These are phyloP conservation scores for Lasiurus borealis DNA, from an alignment of 2,113 vertebrate species.

Conservation along the genomic window DNA sequence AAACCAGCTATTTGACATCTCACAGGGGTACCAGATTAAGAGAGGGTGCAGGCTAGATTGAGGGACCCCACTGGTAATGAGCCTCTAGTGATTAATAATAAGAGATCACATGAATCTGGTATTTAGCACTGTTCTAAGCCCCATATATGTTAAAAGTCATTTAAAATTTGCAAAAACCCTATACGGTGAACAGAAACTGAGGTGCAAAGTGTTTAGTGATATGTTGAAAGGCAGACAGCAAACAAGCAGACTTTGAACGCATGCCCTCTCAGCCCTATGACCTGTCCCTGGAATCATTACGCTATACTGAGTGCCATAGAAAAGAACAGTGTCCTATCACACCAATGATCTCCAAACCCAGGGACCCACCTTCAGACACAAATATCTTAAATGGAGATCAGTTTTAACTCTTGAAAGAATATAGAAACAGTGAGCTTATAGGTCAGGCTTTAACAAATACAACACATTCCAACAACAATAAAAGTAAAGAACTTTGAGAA, in stretches of 20 bases:
- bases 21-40: too few relatives aligned
- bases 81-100: background rate
- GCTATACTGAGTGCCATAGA: accelerated
- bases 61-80: too few relatives aligned
- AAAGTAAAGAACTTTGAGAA: constrained; percentile 24
- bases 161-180: background rate
- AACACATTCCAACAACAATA: constrained; percentile 36
- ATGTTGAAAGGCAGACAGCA: background rate
- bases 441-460: constrained; percentile 23
- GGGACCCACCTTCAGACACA: background rate
- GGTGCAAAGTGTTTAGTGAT: background rate
- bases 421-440: background rate
- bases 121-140: background rate
- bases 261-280: background rate
- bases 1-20: too few relatives aligned
- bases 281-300: background rate
- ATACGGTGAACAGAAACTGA: background rate
- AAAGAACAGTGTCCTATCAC: background rate
- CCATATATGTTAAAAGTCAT: background rate
- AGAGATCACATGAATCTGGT: background rate
- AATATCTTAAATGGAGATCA: constrained; percentile 3
- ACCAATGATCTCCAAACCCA: background rate
- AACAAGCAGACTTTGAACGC: background rate
- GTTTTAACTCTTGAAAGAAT: background rate
- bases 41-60: too few relatives aligned